Percentiles rank a stretch among this genome's conserved stretches.
phyloP scores from a whole-genome alignment of 1,140 invertebrate species.

The Drosophila kohkoa region DNA sequence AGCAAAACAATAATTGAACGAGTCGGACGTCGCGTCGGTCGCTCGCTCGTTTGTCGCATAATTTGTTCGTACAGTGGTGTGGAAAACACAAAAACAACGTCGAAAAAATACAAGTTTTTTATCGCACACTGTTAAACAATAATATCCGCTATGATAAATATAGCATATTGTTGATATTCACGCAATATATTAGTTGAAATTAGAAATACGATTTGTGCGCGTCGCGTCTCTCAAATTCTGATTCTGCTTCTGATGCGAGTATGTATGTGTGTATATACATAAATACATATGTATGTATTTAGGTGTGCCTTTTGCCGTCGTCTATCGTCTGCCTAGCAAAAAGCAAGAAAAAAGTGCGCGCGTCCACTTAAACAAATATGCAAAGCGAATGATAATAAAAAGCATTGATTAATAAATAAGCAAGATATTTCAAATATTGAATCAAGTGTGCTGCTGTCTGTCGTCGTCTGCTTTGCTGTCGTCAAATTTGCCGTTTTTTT shows the following conservation, averaged over 20 bases:
- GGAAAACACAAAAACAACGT: constrained; percentile 33
- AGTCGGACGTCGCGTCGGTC: constrained; percentile 38
- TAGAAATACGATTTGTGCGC: constrained; percentile 16
- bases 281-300: constrained; percentile 39
- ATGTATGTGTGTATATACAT: constrained; percentile 35
- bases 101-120: constrained; percentile 24
- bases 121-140: constrained; percentile 22
- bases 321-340: constrained; percentile 23
- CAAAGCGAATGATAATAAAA: constrained; percentile 35
- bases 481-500: constrained; percentile 47
- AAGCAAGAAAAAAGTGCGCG: constrained; percentile 26
- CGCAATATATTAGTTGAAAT: constrained; percentile 12
- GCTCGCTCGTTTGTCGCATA: constrained; percentile 25
- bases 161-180: constrained; percentile 24
- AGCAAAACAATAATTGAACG: constrained; percentile 43
- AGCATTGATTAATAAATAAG: constrained; percentile 39
- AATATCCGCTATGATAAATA: constrained; percentile 31
- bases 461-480: constrained; percentile 12
- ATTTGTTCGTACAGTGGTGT: constrained; percentile 54
- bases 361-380: constrained; percentile 40
- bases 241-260: constrained; percentile 24
- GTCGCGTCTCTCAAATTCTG: constrained; percentile 30
- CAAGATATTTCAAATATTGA: constrained; percentile 55
- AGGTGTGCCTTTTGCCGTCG: constrained; percentile 35
- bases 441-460: constrained; percentile 52